Base-by-base conservation (phyloP, 2,888 invertebrate genomes). In the Lithosia quadra region DNA sequence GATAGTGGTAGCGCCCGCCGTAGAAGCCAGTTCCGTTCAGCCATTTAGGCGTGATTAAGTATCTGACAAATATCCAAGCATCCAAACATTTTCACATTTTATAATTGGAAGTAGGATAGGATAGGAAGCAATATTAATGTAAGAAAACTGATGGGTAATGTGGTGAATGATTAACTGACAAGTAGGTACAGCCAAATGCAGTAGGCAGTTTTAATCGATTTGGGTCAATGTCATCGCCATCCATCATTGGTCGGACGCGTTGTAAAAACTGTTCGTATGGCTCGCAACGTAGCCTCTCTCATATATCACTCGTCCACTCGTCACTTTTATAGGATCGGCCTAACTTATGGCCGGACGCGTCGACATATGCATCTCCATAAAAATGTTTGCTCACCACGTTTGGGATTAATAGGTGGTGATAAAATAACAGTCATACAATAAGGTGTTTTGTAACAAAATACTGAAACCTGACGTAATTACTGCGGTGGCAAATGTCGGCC, bases 221-320 rank as follows among this genome's bases (percentile, higher is more conserved):
- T 77, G 78, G 91, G 92, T 91, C 90, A 91, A 87, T 89, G 90
- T 89, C 89, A 85, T 74, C 68, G 78, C 75, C 83, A 91, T 92
- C 89, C 86, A 91, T 92, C 91, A 91, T 86, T 80, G 74, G 62
- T 72, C 58, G 79, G 78, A 78, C 77, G 74, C 70, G 76, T 74
- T 83, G 86, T 84, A 88, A 89, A 87, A 90, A 88, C 86, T 84
- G 80, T 77, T 78, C 86, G 81, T 84, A 86, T 84, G 86, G 85
- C 78, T 82, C 83, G 81, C 82, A 80, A 82, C 82, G 78, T 68
- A 79, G 79, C 84, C 80, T 80, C 78, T 75, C 76, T 82, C 89
- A 85, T 91, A 88, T 86, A 91, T 91, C 91, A 91, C 84, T 84
- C 75, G 76, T 75, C 75, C 84, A 82, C 86, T 88, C 85, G 80